Percentiles rank a stretch among this genome's conserved stretches.
These are phyloP conservation scores for Anas acuta DNA, from an alignment of 2,797 vertebrate genomes.

Conservation along the genomic window DNA sequence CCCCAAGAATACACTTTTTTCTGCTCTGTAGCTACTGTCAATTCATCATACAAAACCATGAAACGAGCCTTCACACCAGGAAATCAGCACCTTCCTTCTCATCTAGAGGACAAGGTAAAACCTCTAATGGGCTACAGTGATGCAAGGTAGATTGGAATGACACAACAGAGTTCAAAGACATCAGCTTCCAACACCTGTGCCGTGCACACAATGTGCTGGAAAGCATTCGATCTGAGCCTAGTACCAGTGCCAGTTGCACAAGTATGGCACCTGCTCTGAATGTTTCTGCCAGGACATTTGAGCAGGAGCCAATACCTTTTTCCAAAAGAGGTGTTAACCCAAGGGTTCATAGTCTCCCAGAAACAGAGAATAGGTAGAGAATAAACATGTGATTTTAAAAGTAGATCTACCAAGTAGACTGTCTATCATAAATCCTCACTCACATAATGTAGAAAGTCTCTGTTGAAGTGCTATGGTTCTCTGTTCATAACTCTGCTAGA, in stretches of 20 bases:
- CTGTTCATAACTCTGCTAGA: neutral
- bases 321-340: neutral
- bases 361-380: neutral
- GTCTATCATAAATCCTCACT: neutral
- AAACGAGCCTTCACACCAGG: neutral
- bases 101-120: constrained; percentile 1
- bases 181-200: constrained; percentile 34
- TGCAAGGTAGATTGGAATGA: constrained; percentile 5
- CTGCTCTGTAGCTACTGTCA: neutral
- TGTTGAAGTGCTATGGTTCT: neutral
- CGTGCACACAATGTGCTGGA: neutral
- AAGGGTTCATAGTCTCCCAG: neutral
- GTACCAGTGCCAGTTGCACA: neutral
- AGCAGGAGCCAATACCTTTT: neutral
- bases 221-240: neutral
- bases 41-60: neutral
- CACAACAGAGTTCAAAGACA: constrained; percentile 46
- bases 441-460: neutral
- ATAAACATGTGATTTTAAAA: constrained; percentile 11
- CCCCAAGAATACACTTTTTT: neutral
- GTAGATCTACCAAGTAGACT: neutral
- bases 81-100: neutral
- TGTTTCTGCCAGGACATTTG: constrained; percentile 6
- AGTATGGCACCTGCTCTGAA: constrained; percentile 16
- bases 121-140: neutral